A percentile compares a stretch with the other conserved stretches of the same genome.
Evolutionary conservation across 1,140 invertebrate genomes (phyloP).

Genomic region (Alviniconcha marisindica): DNA sequence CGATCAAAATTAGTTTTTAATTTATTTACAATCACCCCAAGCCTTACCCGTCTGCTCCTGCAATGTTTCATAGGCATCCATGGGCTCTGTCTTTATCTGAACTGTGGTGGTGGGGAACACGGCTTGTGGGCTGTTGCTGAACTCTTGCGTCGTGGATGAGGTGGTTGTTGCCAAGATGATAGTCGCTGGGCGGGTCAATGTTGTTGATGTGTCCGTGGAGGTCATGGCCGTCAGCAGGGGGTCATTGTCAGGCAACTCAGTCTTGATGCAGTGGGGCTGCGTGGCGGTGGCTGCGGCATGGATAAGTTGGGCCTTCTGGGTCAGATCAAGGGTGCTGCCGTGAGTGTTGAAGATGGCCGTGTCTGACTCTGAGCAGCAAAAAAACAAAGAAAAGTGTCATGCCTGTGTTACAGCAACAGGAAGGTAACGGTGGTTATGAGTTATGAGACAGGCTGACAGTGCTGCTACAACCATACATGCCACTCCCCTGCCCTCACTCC

Average conservation of each 20-base stretch:
- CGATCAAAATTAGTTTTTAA: no score
- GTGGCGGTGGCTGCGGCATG: conserved; percentile 33
- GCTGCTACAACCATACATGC: no score
- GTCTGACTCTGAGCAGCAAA: conserved; percentile 63
- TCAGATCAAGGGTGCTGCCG: conserved; percentile 57
- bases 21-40: no score
- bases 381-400: no score
- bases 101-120: conserved; percentile 50
- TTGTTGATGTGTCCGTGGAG: conserved; percentile 47
- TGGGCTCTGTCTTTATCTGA: conserved; percentile 54
- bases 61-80: conserved; percentile 44
- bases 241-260: conserved; percentile 44
- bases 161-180: conserved; percentile 63
- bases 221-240: conserved; percentile 48
- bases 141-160: conserved; percentile 38
- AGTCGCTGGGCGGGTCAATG: conserved; percentile 58
- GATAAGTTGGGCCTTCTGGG: conserved; percentile 46
- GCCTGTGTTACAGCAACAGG: no score
- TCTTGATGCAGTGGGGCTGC: conserved; percentile 30
- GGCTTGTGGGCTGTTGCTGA: conserved; percentile 43
- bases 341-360: conserved; percentile 60
- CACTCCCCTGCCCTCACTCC: no score
- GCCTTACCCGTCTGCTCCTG: conserved; percentile 60
- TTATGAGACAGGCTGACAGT: no score
- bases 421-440: no score